Conservation (phyloP, 2,113 vertebrate genomes). For the Meriones unguiculatus region DNA sequence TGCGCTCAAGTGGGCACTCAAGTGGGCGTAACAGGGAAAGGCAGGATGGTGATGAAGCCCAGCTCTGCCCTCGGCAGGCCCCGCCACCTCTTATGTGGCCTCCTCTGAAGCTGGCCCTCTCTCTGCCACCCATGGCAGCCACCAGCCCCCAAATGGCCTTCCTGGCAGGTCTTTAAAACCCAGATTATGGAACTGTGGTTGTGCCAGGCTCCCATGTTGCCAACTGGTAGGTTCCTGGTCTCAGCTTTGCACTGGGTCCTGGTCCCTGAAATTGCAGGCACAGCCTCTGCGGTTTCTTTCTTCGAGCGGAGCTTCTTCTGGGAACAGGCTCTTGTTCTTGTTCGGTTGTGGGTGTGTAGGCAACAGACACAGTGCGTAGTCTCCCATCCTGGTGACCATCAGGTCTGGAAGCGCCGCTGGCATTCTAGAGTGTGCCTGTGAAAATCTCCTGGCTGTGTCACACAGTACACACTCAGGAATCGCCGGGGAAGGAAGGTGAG, state of each 20-base stretch:
- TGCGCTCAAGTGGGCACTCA: no score
- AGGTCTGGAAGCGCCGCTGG: no score
- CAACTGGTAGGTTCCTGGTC: slow-evolving; percentile 81
- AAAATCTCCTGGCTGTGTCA: no score
- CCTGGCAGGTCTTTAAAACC: slow-evolving; percentile 86
- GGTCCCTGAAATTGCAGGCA: slow-evolving; percentile 83
- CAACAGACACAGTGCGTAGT: no score
- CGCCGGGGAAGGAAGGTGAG: no score
- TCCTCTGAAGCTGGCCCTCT: slow-evolving; percentile 84
- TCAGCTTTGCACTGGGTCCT: slow-evolving; percentile 79
- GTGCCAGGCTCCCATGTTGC: slow-evolving; percentile 80
- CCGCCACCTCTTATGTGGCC: slow-evolving; percentile 71
- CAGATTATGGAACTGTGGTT: slow-evolving; percentile 81
- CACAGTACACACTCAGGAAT: no score
- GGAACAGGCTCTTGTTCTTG: slow-evolving; percentile 72
- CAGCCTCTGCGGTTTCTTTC: slow-evolving; percentile 67
- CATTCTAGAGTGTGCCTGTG: no score
- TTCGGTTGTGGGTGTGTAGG: no score
- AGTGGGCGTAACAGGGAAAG: slow-evolving; percentile 60
- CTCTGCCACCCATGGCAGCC: slow-evolving; percentile 77
- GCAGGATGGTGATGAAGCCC: slow-evolving; percentile 69
- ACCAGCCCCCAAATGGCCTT: slow-evolving; percentile 84
- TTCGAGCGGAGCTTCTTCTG: slow-evolving; percentile 76
- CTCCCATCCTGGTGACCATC: no score
- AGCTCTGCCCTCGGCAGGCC: not conserved